Base-by-base conservation (phyloP, 2,113 vertebrate species). In the Irena cyanogastra region DNA sequence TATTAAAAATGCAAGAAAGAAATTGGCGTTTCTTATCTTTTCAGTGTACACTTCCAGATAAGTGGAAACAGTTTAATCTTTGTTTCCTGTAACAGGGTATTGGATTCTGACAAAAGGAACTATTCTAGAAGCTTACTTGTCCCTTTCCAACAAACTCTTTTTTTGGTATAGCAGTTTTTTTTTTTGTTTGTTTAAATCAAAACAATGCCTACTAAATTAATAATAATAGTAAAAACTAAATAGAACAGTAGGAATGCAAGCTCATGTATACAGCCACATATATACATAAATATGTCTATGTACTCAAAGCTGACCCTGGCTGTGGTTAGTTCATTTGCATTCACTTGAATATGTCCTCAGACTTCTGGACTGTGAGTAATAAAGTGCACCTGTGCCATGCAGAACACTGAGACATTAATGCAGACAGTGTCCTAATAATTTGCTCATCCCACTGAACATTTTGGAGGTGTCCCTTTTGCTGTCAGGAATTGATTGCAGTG, bases 401-500 rank as follows among this genome's bases (percentile, higher is more conserved):
- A 28, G 42, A 54, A 21, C 13, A 27, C 31, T 17, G 44, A 69
- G 27, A 41, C 45, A 75, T 83, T 47, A 86, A 83, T 65, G 52
- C 42, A 37, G n/a, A 68, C 45, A 39, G 30, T 52, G 27, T 65
- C 30, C 33, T 80, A 49, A 65, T 87, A 78, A 97, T 87, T 93
- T 85, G 47, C 82, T 75, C 91, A 39, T 59, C 41, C 50, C 82
- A 45, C 13, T 65, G 80, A 93, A 88, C 47, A 19, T 78, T 90
- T 95, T 93, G 86, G 77, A 96, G 89, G 86, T 75, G 75, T 89
- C 54, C 95, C 74, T 96, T 82, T 95, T 30, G 21, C 19, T 79
- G 70, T 80, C 65, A 94, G 60, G 80, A 84, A 93, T 92, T 96
- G 95, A 93, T 96, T 96, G 70, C 66, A 77, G 83, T 74, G 94